Percentiles rank a stretch among this genome's conserved stretches.
These are phyloP conservation scores for Lagenorhynchus albirostris DNA, from an alignment of 2,113 vertebrate species.

Conservation along the genomic window DNA sequence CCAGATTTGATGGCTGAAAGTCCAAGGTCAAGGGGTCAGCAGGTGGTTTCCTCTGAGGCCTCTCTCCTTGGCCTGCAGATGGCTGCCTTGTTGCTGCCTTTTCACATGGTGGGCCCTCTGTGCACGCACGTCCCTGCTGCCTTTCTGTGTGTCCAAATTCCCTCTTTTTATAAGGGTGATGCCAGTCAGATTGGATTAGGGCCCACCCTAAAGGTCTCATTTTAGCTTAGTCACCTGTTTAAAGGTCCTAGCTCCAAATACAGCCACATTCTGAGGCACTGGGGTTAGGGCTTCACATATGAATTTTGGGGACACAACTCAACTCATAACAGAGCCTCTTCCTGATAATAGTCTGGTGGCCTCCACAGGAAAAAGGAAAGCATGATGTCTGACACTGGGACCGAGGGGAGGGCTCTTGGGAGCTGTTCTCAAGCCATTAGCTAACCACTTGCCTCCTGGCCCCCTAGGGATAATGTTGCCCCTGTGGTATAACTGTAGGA, in stretches of 20 bases:
- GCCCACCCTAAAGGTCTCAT: neutral
- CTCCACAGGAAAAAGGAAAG: neutral
- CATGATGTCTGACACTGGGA: neutral
- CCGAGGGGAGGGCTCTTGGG: neutral
- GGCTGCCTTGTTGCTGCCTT: neutral
- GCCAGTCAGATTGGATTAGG: neutral
- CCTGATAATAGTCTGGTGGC: neutral
- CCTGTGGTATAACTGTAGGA: neutral
- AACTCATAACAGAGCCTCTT: neutral
- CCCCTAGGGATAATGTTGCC: neutral
- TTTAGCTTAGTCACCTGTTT: neutral
- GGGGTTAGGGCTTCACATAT: neutral
- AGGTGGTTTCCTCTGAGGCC: neutral
- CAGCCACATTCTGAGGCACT: neutral
- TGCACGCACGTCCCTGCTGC: fast-evolving
- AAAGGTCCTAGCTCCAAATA: neutral
- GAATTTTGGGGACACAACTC: neutral
- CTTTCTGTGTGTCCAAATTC: neutral
- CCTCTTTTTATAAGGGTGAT: neutral
- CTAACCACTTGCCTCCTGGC: neutral
- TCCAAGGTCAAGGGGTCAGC: neutral
- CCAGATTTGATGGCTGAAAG: neutral
- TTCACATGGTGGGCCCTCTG: neutral
- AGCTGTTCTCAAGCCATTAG: neutral
- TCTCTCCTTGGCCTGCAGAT: neutral